Base-by-base conservation (phyloP, 2,888 invertebrate genomes). In the Tetragonula carbonaria region DNA sequence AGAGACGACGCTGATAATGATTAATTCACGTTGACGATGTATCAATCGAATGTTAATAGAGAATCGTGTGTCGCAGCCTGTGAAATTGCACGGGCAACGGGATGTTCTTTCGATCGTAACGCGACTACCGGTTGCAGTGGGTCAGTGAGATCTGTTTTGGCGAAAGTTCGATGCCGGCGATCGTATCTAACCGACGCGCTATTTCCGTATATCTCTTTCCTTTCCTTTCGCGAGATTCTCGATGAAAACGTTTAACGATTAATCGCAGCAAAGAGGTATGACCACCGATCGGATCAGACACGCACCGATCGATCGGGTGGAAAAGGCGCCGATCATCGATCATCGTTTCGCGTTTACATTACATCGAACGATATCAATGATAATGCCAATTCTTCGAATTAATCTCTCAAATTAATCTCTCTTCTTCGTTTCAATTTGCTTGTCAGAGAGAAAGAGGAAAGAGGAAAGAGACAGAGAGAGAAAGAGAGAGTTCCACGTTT, bases 61-160 rank as follows among this genome's bases (percentile, higher is more conserved):
- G 21, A 53, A 50, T 65, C 50, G 51, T 51, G 45, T 53, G 50
- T 57, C 45, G 59, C 11, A 33, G 50, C 57, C 51, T 28, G 62
- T 57, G 53, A 75, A 75, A 76, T 80, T 70, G 68, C 28, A 45
- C 45, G n/a, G 21, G 50, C 45, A 16, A 53, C 38, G 74, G 66
- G 59, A 3, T 66, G 77, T 45, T 65, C 59, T 50, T 70, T 71
- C 80, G 78, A 76, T 74, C 67, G 77, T 74, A 78, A 80, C 84
- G 70, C 77, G 65, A 70, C 70, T 55, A 62, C 81, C 74, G 84
- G 73, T 86, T 87, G 85, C 80, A 91, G 91, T 92, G 91, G 90
- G 91, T 92, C 91, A 91, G 90, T 90, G 88, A 90, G 88, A 91
- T 90, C 85, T 88, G 90, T 92, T 92, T 92, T 87, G 92, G 92